These are phyloP conservation scores for Podargus strigoides DNA, from an alignment of 2,797 vertebrate genomes.

Conservation along the genomic window DNA sequence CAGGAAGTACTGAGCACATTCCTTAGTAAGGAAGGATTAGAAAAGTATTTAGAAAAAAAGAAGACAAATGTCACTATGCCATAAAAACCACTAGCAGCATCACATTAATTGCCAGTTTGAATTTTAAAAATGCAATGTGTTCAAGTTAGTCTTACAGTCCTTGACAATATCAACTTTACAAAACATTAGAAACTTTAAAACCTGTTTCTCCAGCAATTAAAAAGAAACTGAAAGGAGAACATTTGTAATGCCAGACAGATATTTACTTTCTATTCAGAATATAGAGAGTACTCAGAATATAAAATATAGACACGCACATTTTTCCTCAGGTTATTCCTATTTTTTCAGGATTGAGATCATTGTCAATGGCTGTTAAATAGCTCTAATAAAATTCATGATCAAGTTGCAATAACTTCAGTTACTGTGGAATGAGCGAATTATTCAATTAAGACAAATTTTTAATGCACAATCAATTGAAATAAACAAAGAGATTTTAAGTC, in stretches of 20 bases:
- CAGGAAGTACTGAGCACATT: slow-evolving; percentile 98
- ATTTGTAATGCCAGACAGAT: not conserved
- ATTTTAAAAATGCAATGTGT: not conserved
- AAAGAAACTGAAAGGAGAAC: not conserved
- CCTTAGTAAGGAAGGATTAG: slow-evolving; percentile 73
- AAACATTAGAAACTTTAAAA: not conserved
- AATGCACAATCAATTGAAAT: not conserved
- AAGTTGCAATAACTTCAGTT: not conserved
- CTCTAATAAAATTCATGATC: not conserved
- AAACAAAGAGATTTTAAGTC: not conserved
- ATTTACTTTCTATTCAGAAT: not conserved
- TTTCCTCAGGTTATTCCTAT: not conserved
- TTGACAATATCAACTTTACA: not conserved
- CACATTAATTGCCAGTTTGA: not conserved
- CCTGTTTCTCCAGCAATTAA: not conserved
- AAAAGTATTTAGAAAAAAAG: not conserved
- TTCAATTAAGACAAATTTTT: not conserved
- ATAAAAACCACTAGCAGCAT: not conserved
- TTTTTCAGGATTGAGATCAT: not conserved
- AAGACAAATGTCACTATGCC: not conserved
- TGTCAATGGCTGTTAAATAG: not conserved
- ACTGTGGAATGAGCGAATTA: not conserved
- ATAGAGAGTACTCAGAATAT: not conserved
- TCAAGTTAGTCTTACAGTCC: not conserved
- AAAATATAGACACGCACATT: not conserved